Evolutionary conservation across 2,113 vertebrate genomes (phyloP), one percentile per base, ranked within the genome.

Genomic region (Vombatus ursinus): DNA sequence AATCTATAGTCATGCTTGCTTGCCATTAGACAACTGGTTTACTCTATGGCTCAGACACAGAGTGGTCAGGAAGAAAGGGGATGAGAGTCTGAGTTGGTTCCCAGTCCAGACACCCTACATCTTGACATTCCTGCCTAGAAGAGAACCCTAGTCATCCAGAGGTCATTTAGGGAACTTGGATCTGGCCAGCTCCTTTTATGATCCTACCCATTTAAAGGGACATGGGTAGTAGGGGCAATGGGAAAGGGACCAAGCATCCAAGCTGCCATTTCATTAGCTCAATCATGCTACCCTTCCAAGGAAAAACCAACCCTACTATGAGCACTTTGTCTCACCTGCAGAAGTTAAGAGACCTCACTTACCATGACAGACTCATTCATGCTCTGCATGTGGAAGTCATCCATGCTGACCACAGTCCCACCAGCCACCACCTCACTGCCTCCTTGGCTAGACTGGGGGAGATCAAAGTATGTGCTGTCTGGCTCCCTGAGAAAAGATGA

Each of bases 381-480:
- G 98, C 98, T 99, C 90, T 99, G 99, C 99, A 99, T 99, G 93
- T 99, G 99, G 98, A 99, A 99, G 94, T 99, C 98, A 0, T 99
- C 99, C 99, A 99, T 99, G 14, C 99, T 98, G 50, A 99, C 98
- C 93, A 99, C 99, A 0, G 98, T 97, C 25, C 98, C 96, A 95
- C 98, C 98, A 94, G 98, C 98, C 0, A 97, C 98, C 84, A 98
- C 98, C 94, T 99, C 98, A 0, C 52, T 97, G 44, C 97, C 98
- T 89, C 98, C 98, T 0, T 93, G 89, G 95, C 97, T 98, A 90
- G 99, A 96, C 5, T 98, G 98, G 12, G 99, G 99, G 44, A 99
- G 99, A 98, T 99, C 99, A 5, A 99, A 99, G 97, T 99, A 99
- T 77, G 99, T 99, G 98, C 99, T 99, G 98, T 99, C 99, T 0